Percentiles rank a stretch among this genome's conserved stretches.
These are phyloP conservation scores for Bombus breviceps DNA, from an alignment of 1,140 invertebrate species.

Conservation along the genomic window DNA sequence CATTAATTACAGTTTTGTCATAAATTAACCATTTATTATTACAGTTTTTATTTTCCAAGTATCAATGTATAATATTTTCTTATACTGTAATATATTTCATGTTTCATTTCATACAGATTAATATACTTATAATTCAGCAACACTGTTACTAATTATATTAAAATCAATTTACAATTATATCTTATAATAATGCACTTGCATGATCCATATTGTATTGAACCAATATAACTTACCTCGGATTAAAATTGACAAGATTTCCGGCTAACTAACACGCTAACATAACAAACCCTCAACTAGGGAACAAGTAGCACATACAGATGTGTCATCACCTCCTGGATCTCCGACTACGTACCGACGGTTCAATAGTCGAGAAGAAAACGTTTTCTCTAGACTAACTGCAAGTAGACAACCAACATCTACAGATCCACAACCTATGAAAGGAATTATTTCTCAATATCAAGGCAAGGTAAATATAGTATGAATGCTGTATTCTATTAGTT, in stretches of 20 bases:
- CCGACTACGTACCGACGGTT: constrained; percentile 86
- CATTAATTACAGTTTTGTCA: not conserved
- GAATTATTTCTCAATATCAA: constrained; percentile 86
- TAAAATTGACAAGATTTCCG: constrained; percentile 55
- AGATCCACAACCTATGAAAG: constrained; percentile 85
- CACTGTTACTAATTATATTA: constrained; percentile 9
- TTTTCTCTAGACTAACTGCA: constrained; percentile 91
- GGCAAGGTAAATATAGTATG: constrained; percentile 83
- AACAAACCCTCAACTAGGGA: constrained; percentile 82
- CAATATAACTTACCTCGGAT: constrained; percentile 43
- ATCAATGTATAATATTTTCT: not conserved
- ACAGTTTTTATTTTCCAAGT: not conserved
- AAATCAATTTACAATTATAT: constrained; percentile 1
- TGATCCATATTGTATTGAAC: constrained; percentile 31
- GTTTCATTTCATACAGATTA: not conserved
- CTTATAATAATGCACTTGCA: constrained; percentile 36
- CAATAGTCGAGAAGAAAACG: constrained; percentile 88
- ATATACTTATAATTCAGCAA: constrained; percentile 14
- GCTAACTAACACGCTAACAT: constrained; percentile 80
- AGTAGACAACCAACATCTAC: constrained; percentile 79
- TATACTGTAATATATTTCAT: not conserved
- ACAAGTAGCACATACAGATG: constrained; percentile 83
- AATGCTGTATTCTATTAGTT: not conserved
- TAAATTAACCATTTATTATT: not conserved
- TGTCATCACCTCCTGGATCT: constrained; percentile 86